Conservation (phyloP, 2,888 invertebrate genomes). For the Geophilus truncorum region DNA sequence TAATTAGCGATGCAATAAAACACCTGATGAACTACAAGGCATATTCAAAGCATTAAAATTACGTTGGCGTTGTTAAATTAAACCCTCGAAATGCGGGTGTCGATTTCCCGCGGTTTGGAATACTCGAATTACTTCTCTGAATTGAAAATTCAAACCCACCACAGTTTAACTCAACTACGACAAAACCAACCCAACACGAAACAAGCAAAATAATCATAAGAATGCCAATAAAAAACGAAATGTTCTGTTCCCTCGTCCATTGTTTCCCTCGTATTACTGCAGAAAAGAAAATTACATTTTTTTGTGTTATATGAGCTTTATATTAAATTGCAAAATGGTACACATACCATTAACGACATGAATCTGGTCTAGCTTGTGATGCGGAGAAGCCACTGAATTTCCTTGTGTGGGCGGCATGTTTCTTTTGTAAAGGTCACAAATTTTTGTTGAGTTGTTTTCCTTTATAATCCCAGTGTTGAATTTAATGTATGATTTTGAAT, state of each 20-base stretch:
- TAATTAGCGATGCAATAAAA: no score
- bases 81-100: no score
- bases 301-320: neutral
- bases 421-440: no score
- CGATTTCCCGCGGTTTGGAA: no score
- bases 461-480: no score
- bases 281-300: neutral
- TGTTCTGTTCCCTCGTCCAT: neutral
- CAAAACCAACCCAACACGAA: neutral
- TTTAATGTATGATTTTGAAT: no score
- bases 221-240: neutral
- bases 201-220: neutral
- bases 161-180: neutral
- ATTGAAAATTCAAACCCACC: neutral
- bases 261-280: neutral
- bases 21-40: neutral
- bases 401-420: neutral
- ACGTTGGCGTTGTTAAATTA: no score
- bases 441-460: neutral
- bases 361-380: neutral
- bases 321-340: neutral
- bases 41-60: no score
- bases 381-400: neutral
- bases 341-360: neutral
- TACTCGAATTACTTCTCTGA: neutral